Conservation (phyloP, 2,113 vertebrate genomes). For the Pelvicachromis taeniatus region DNA sequence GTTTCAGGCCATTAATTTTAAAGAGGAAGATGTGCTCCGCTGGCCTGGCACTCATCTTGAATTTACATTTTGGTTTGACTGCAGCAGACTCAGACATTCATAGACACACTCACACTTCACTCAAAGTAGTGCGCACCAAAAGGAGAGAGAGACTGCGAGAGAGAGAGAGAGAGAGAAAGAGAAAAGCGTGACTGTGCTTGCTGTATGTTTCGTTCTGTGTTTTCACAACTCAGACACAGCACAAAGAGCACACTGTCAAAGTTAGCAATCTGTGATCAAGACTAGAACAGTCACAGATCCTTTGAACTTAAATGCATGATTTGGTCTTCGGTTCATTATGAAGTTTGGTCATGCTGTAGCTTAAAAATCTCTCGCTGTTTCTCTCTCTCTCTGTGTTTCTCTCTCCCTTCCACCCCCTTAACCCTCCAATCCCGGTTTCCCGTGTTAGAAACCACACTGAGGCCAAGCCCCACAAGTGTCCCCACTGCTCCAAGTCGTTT, state of each 20-base stretch:
- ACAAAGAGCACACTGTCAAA: conserved; percentile 64
- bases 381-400: conserved; percentile 56
- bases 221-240: conserved; percentile 73
- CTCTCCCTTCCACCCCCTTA: conserved; percentile 11
- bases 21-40: neutral
- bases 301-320: conserved; percentile 39
- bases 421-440: conserved; percentile 39
- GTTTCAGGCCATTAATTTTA: neutral
- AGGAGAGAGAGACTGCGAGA: conserved; percentile 13
- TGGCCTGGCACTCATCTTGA: neutral
- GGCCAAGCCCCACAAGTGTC: conserved; percentile 99
- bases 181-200: conserved; percentile 69
- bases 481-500: conserved; percentile 98
- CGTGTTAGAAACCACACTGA: conserved; percentile 85
- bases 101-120: conserved; percentile 23
- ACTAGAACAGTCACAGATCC: conserved; percentile 9
- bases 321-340: conserved; percentile 54
- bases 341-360: conserved; percentile 64
- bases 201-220: conserved; percentile 74
- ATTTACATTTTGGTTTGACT: neutral
- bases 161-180: conserved; percentile 60
- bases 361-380: conserved; percentile 71
- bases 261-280: conserved; percentile 6
- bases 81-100: conserved; percentile 20
- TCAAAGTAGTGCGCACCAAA: conserved; percentile 33